Percentiles rank a stretch among this genome's conserved stretches.
These are phyloP conservation scores for Thecophora atra DNA, from an alignment of 2,888 invertebrate genomes.

Conservation along the genomic window DNA sequence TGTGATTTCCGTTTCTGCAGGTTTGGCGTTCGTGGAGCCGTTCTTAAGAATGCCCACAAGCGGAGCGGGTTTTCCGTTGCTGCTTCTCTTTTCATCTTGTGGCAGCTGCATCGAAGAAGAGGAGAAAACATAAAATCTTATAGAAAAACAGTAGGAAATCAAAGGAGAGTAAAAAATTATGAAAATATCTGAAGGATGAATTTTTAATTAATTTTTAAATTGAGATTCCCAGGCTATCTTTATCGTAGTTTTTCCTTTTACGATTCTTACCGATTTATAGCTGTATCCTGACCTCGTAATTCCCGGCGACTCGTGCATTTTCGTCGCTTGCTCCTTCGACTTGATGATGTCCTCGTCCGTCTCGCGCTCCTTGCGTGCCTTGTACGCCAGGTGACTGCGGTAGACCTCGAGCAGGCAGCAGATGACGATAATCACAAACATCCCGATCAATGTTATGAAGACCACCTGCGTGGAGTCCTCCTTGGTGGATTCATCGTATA, in stretches of 20 bases:
- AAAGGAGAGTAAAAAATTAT: background rate
- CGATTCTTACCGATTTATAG: conserved; percentile 68
- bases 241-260: background rate
- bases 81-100: conserved; percentile 61
- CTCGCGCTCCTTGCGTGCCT: conserved; percentile 76
- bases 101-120: conserved; percentile 54
- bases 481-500: conserved; percentile 76
- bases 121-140: background rate
- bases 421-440: conserved; percentile 77
- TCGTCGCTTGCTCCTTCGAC: conserved; percentile 78
- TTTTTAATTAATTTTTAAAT: background rate
- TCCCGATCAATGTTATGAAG: conserved; percentile 79
- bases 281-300: conserved; percentile 60
- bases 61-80: conserved; percentile 57
- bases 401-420: conserved; percentile 80
- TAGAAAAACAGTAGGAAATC: background rate
- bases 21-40: conserved; percentile 47
- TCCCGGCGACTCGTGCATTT: conserved; percentile 72
- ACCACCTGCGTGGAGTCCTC: conserved; percentile 84
- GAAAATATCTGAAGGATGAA: background rate
- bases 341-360: conserved; percentile 80
- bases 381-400: conserved; percentile 78
- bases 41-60: conserved; percentile 65
- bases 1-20: conserved; percentile 43
- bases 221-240: too few relatives aligned